Percentiles rank a stretch among this genome's conserved stretches.
Evolutionary conservation across 23 tunicate species (phyloP).

Genomic region (Aplidium turbinatum): DNA sequence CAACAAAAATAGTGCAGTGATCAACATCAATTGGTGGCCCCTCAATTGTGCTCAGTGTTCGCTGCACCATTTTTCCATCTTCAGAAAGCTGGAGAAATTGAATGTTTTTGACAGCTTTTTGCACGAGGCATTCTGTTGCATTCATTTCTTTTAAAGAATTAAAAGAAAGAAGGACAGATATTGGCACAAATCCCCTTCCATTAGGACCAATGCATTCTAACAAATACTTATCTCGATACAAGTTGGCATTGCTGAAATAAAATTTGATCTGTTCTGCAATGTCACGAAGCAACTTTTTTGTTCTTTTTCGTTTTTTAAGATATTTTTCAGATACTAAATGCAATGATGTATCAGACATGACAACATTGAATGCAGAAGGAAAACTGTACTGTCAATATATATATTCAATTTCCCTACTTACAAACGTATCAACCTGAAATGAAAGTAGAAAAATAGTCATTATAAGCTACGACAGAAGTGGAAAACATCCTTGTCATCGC

Average conservation of each 20-base stretch:
- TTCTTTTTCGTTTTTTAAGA: constrained; percentile 21
- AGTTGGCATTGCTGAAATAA: constrained; percentile 51
- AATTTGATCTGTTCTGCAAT: constrained; percentile 43
- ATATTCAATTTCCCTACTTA: too few species aligned
- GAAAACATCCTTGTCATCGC: too few species aligned
- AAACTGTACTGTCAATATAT: too few species aligned
- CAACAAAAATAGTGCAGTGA: constrained; percentile 26
- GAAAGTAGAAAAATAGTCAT: too few species aligned
- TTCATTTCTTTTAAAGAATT: constrained; percentile 26
- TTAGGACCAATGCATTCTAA: constrained; percentile 15
- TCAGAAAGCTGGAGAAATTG: not conserved
- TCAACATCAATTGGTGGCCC: constrained; percentile 7
- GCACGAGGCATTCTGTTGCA: not conserved
- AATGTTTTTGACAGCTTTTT: constrained; percentile 9
- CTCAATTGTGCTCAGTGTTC: not conserved
- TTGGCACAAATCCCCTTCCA: constrained; percentile 22
- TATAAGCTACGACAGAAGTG: too few species aligned
- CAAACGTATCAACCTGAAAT: too few species aligned
- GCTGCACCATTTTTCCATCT: constrained; percentile 1
- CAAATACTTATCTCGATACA: constrained; percentile 29
- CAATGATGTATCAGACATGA: too few species aligned
- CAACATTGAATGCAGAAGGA: too few species aligned
- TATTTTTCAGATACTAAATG: too few species aligned
- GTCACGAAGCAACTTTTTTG: constrained; percentile 6
- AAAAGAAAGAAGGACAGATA: constrained; percentile 16